Conservation (phyloP, 1,140 invertebrate species). For the Eumaeus atala region DNA sequence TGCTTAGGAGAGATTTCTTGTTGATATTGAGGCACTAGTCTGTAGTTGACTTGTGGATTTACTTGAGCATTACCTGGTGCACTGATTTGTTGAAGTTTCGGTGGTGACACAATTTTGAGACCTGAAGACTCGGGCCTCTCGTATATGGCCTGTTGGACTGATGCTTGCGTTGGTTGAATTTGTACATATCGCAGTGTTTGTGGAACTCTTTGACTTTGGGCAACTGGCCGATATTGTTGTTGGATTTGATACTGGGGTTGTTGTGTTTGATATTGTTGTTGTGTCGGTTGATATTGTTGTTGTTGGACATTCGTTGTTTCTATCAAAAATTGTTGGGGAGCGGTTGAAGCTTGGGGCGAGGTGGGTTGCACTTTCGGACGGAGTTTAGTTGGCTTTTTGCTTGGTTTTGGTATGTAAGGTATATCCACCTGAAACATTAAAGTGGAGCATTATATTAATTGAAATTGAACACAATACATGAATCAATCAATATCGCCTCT, state of each 20-base stretch:
- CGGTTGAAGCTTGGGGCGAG: slow-evolving; percentile 37
- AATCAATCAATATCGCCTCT: no score
- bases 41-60: slow-evolving; percentile 35
- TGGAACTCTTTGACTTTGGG: slow-evolving; percentile 41
- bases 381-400: slow-evolving; percentile 58
- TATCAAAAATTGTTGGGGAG: slow-evolving; percentile 64
- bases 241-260: slow-evolving; percentile 35
- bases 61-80: slow-evolving; percentile 7
- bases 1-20: slow-evolving; percentile 57
- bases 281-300: slow-evolving; percentile 31
- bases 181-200: slow-evolving; percentile 57
- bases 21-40: slow-evolving; percentile 50
- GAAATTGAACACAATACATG: background rate
- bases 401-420: slow-evolving; percentile 53
- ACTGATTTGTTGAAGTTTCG: slow-evolving; percentile 48
- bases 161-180: slow-evolving; percentile 37
- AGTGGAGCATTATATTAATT: slow-evolving; percentile 9
- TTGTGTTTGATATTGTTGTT: slow-evolving; percentile 34
- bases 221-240: slow-evolving; percentile 34
- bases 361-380: slow-evolving; percentile 45
- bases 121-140: slow-evolving; percentile 60
- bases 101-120: slow-evolving; percentile 56
- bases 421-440: slow-evolving; percentile 47
- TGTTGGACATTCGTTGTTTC: slow-evolving; percentile 64
- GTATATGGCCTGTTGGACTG: slow-evolving; percentile 43